phyloP scores from a whole-genome alignment of 2,888 invertebrate genomes.

The Quadroppia sp. region DNA sequence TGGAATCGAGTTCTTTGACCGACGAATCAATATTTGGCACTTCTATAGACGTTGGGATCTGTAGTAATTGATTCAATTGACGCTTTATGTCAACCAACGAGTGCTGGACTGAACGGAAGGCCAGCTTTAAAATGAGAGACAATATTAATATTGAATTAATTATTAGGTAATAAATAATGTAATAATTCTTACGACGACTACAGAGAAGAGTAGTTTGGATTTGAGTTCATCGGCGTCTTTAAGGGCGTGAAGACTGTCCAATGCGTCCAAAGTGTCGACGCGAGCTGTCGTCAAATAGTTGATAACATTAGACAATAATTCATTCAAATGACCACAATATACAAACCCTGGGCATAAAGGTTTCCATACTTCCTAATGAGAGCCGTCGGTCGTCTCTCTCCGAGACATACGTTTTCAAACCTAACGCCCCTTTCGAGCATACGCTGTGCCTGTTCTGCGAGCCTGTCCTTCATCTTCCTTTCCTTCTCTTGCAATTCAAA shows the following conservation, averaged over 20 bases:
- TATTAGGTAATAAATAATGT: background rate
- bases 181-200: constrained; percentile 76
- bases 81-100: constrained; percentile 66
- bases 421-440: constrained; percentile 48
- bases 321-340: background rate
- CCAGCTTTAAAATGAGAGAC: constrained; percentile 58
- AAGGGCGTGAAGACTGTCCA: constrained; percentile 74
- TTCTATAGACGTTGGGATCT: constrained; percentile 50
- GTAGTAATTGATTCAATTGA: constrained; percentile 65
- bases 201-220: constrained; percentile 90
- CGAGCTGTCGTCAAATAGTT: constrained; percentile 57
- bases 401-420: constrained; percentile 53
- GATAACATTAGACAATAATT: background rate
- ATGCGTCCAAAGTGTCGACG: constrained; percentile 76
- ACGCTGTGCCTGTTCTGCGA: constrained; percentile 47
- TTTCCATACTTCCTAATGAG: constrained; percentile 72
- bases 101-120: constrained; percentile 67
- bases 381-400: constrained; percentile 55
- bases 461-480: constrained; percentile 54
- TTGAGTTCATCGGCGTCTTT: constrained; percentile 81
- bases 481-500: constrained; percentile 54
- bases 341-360: constrained; percentile 66
- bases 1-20: constrained; percentile 50
- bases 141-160: constrained; percentile 43
- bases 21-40: constrained; percentile 12